Base-by-base conservation (phyloP, 2,797 vertebrate genomes). In the Hozukius guyotensis region DNA sequence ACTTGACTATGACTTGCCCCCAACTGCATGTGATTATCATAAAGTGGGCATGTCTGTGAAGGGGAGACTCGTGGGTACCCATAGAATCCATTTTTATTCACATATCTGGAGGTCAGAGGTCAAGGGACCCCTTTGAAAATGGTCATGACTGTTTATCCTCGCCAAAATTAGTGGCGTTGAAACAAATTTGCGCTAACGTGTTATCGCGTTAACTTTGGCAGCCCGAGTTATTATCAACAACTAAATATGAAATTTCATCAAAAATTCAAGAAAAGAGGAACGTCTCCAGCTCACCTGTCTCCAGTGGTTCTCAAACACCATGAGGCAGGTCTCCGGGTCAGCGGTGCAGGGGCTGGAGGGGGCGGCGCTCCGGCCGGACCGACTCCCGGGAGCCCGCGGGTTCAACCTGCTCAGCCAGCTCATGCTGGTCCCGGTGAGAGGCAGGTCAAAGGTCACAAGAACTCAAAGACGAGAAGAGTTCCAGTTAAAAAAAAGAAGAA, bases 261-360 rank as follows among this genome's bases (percentile, higher is more conserved):
- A 29, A 29, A 38, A 49, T 27, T 27, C 8, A 25, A 42, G 12
- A 20, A n/a, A 42, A 18, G 5, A 63, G 7, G 14, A 3, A 6
- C 27, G 6, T 66, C 24, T 86, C 2, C 8, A 25, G 61, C 94
- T 94, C 89, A 99, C 98, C 97, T 99, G 98, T 85, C 97, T 96
- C 98, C 98, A 99, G 92, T 99, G 98, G 94, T 99, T 99, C 94
- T 98, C 96, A 93, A 99, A 99, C 83, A 99, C 98, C 97, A 99
- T 99, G 65, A 98, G 96, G 93, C 98, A 99, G 61, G 98, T 99
- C 93, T 99, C 98, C 0, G 98, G 98, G 93, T 99, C 98, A 0
- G 98, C 98, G 0, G 94, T 97, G 91, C 97, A 96, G 0, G 96
- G 97, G 66, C 94, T 93, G 85, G 97, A 96, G 20, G 95, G 95